Evolutionary conservation across 2,797 vertebrate species (phyloP), one percentile per base, ranked within the genome.

Genomic region (Rhynchonycteris naso): DNA sequence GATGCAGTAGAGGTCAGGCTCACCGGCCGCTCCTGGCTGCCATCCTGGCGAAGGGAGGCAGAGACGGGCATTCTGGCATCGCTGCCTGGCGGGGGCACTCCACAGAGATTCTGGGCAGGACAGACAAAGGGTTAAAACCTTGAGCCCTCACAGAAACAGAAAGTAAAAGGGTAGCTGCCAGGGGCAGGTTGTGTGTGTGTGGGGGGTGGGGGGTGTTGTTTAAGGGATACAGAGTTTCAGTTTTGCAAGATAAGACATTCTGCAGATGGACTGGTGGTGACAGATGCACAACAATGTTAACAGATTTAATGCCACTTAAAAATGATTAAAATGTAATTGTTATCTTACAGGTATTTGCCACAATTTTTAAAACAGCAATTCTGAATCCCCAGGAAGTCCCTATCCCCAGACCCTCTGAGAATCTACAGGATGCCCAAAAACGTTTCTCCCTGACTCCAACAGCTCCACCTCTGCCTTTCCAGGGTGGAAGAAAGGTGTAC

Each of bases 51-150:
- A 28, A 98, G 79, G 4, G 97, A 98, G 19, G 97, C 82, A 35
- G 98, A 98, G 93, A 98, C 98, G 0, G 98, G 97, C 96, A 98
- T 98, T 68, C 98, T 98, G 96, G 99, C 99, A 98, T 99, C 96
- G 95, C 98, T 97, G 98, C 98, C 98, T 90, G 97, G 83, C 21
- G 97, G 0, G 33, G 90, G 80, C 61, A 58, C 95, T 79, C 90
- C 88, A 19, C 89, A 98, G 98, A 97, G 98, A 96, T 9, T 98
- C 98, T 98, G 97, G 96, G 63, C 43, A 98, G 98, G 99, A 99
- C 99, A 97, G 76, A 79, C 30, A 61, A 90, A 88, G 90, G 22
- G 13, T 95, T 76, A 54, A 0, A 72, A 0, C 16, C 0, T 26
- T 2, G 43, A 89, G 75, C 43, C 10, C 28, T 26, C 33, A 9